These are phyloP conservation scores for Cataglyphis albicans DNA, from an alignment of 2,888 invertebrate species.

Conservation along the genomic window DNA sequence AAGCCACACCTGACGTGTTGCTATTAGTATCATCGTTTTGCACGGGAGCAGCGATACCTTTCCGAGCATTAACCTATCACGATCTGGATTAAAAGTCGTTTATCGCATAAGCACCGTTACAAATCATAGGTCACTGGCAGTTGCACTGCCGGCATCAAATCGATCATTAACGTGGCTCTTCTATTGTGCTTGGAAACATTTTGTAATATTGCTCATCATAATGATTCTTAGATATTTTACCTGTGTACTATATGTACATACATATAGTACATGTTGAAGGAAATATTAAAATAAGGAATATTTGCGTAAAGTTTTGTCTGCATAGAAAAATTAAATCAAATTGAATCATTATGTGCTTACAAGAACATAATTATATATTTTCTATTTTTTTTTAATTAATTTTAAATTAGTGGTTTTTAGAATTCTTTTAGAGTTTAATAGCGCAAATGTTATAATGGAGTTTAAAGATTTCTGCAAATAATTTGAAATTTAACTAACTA, in stretches of 20 bases:
- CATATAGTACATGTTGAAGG: background rate
- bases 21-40: slow-evolving; percentile 10
- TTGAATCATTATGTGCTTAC: background rate
- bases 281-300: background rate
- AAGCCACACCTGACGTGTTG: background rate
- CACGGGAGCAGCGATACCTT: slow-evolving; percentile 62
- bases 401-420: background rate
- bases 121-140: slow-evolving; percentile 57
- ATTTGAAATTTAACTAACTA: slow-evolving; percentile 13
- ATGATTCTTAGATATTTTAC: background rate
- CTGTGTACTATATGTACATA: background rate
- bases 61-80: slow-evolving; percentile 74
- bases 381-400: background rate
- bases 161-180: slow-evolving; percentile 31
- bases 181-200: slow-evolving; percentile 26
- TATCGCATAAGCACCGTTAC: slow-evolving; percentile 20
- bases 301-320: background rate
- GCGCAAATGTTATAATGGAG: background rate
- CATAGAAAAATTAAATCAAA: background rate
- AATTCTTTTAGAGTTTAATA: background rate
- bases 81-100: slow-evolving; percentile 59
- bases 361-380: background rate
- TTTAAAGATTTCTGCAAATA: slow-evolving; percentile 27
- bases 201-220: slow-evolving; percentile 18
- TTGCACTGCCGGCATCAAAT: slow-evolving; percentile 24